Percentiles rank a stretch among this genome's conserved stretches.
Evolutionary conservation across 2,888 invertebrate genomes (phyloP).

Genomic region (Epistrophe grossulariae): DNA sequence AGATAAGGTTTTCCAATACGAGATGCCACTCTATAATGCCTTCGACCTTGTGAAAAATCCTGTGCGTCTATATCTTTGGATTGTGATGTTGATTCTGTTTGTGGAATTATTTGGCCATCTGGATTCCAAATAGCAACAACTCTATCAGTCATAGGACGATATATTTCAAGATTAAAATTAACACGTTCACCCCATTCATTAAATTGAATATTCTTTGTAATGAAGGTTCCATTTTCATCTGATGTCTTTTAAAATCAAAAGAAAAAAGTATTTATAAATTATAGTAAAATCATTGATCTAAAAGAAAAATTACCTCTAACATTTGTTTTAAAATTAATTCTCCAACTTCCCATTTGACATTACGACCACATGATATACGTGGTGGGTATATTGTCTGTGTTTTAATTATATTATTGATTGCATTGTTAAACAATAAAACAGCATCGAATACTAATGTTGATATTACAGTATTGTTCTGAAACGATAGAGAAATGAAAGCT

Average conservation of each 20-base stretch:
- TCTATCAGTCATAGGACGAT: slow-evolving; percentile 82
- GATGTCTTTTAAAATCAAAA: too few species aligned
- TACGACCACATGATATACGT: slow-evolving; percentile 77
- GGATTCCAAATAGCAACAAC: slow-evolving; percentile 83
- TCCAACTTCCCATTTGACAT: slow-evolving; percentile 85
- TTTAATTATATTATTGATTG: slow-evolving; percentile 85
- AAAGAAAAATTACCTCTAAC: slow-evolving; percentile 78
- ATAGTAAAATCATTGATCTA: too few species aligned
- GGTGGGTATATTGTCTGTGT: slow-evolving; percentile 79
- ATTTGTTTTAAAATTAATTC: slow-evolving; percentile 88
- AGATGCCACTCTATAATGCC: slow-evolving; percentile 89
- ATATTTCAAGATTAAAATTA: slow-evolving; percentile 85
- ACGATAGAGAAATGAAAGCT: background rate
- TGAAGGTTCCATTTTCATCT: slow-evolving; percentile 87
- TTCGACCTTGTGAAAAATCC: slow-evolving; percentile 85
- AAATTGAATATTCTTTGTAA: slow-evolving; percentile 86
- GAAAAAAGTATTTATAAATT: too few species aligned
- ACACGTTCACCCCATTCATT: slow-evolving; percentile 86
- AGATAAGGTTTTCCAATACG: slow-evolving; percentile 91
- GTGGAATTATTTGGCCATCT: slow-evolving; percentile 78
- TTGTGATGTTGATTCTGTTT: slow-evolving; percentile 66
- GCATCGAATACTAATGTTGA: slow-evolving; percentile 98
- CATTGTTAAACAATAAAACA: slow-evolving; percentile 95
- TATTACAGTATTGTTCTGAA: slow-evolving; percentile 85
- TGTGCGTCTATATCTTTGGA: slow-evolving; percentile 81